phyloP scores from a whole-genome alignment of 2,797 vertebrate genomes.

The Hipposideros larvatus region DNA sequence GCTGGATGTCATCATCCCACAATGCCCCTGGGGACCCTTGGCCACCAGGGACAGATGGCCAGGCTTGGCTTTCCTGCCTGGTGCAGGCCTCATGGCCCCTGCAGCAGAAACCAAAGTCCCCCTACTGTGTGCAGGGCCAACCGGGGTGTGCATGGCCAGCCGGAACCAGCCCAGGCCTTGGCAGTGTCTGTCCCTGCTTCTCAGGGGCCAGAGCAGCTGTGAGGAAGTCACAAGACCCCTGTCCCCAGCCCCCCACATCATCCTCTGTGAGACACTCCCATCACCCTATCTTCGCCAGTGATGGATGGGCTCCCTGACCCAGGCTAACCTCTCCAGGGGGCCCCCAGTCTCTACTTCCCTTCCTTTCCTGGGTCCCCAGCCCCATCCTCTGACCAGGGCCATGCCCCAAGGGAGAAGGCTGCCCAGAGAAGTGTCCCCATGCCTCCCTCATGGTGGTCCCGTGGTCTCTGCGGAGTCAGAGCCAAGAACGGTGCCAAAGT shows the following conservation, averaged over 20 bases:
- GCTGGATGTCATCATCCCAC: neutral
- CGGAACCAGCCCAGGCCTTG: neutral
- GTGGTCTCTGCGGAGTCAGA: constrained; percentile 47
- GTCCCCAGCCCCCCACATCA: neutral
- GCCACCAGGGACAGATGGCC: constrained; percentile 32
- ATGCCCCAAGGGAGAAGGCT: neutral
- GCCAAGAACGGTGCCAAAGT: constrained; percentile 80
- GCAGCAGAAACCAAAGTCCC: constrained; percentile 80
- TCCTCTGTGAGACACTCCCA: neutral
- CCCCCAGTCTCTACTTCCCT: neutral
- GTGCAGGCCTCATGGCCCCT: constrained; percentile 55
- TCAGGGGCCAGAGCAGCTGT: constrained; percentile 6
- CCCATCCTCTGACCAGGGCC: neutral
- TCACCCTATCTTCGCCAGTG: neutral
- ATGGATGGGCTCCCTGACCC: neutral
- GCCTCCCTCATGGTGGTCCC: neutral
- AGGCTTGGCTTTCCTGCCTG: constrained; percentile 64
- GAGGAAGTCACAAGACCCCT: neutral
- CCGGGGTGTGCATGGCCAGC: neutral
- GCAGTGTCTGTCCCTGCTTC: neutral
- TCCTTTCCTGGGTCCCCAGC: neutral
- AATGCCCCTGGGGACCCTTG: neutral
- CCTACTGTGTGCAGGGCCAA: constrained; percentile 28
- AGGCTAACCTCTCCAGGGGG: neutral
- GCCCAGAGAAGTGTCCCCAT: neutral